Evolutionary conservation across 2,888 invertebrate genomes (phyloP).

Genomic region (Torymus tubicola): DNA sequence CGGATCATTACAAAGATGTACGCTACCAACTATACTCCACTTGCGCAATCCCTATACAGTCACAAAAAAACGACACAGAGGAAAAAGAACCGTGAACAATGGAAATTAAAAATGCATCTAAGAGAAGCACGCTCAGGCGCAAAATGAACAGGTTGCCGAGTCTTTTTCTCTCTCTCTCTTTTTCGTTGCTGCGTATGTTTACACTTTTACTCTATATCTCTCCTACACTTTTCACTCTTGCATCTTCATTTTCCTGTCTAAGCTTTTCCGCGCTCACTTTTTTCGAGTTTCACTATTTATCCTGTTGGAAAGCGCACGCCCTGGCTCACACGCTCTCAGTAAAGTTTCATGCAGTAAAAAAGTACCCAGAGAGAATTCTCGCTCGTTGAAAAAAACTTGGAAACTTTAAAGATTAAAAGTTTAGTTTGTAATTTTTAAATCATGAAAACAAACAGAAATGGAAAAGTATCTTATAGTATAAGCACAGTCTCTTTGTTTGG

Average conservation of each 20-base stretch:
- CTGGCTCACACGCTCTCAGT: background rate
- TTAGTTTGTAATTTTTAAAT: conserved; percentile 9
- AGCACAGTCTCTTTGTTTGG: background rate
- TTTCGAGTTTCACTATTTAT: conserved; percentile 18
- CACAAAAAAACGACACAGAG: conserved; percentile 5
- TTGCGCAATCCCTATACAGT: background rate
- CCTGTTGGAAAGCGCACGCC: conserved; percentile 5
- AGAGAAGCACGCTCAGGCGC: background rate
- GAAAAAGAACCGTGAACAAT: conserved; percentile 9
- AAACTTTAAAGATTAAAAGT: conserved; percentile 15
- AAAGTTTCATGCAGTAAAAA: conserved; percentile 7
- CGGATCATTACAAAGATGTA: background rate
- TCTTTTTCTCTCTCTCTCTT: background rate
- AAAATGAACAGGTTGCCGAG: conserved; percentile 22
- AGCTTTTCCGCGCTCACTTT: background rate
- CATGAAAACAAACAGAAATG: background rate
- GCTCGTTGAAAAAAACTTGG: too few relatives aligned
- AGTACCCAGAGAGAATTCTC: conserved; percentile 5
- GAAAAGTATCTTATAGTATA: background rate
- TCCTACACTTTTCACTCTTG: background rate
- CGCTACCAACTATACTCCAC: conserved; percentile 16
- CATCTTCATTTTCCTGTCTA: conserved; percentile 12
- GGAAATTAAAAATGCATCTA: conserved; percentile 23
- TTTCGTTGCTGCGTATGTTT: background rate
- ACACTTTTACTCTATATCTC: background rate